phyloP scores from a whole-genome alignment of 2,888 invertebrate genomes.

The Hirtodrosophila duncani region DNA sequence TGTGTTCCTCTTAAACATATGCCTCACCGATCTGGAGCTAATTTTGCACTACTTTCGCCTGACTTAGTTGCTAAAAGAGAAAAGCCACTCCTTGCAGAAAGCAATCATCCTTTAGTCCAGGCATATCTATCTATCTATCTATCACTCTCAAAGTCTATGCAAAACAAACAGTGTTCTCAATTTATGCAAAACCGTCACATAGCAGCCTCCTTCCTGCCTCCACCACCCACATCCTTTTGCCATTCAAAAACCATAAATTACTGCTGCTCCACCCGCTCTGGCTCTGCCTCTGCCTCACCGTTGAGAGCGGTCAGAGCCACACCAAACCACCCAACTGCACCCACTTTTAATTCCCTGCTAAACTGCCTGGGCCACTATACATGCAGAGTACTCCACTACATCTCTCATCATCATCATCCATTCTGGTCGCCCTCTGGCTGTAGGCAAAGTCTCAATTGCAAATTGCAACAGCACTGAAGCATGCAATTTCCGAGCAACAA shows the following conservation, averaged over 20 bases:
- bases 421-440: constrained; percentile 8
- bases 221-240: constrained; percentile 28
- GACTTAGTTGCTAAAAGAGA: no score
- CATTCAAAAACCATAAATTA: constrained; percentile 44
- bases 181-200: constrained; percentile 65
- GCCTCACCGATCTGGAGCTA: no score
- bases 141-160: constrained; percentile 53
- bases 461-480: constrained; percentile 69
- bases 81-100: no score
- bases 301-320: no score
- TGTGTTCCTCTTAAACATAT: no score
- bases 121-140: no score
- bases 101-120: no score
- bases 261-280: constrained; percentile 11
- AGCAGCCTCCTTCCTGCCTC: constrained; percentile 15
- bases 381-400: constrained; percentile 12
- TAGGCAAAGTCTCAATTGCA: constrained; percentile 64
- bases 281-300: constrained; percentile 27
- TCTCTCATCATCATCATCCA: neutral
- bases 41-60: no score
- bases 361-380: no score
- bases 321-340: no score
- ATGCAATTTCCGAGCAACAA: constrained; percentile 54
- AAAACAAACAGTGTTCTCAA: constrained; percentile 60
- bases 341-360: constrained; percentile 31